phyloP scores from a whole-genome alignment of 2,888 invertebrate genomes.

The Eupithecia vulgata region DNA sequence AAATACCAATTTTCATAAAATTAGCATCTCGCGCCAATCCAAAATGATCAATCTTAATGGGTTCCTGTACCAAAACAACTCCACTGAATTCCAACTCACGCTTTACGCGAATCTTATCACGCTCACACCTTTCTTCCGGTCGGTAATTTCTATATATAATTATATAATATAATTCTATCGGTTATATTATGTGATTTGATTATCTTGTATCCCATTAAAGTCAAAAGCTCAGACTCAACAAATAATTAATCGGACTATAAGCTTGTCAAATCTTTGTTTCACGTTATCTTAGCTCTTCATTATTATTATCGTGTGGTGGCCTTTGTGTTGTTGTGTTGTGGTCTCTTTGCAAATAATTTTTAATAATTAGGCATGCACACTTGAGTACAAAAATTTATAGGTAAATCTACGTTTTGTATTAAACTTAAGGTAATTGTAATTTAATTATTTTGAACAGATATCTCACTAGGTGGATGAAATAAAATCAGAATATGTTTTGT shows the following conservation, averaged over 20 bases:
- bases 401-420: slow-evolving; percentile 54
- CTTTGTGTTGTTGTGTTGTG: slow-evolving; percentile 29
- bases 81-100: neutral
- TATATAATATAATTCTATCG: neutral
- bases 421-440: slow-evolving; percentile 51
- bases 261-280: neutral
- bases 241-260: no score
- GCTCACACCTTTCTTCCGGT: neutral
- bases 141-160: neutral
- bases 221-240: no score
- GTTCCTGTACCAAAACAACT: neutral
- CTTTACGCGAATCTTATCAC: neutral
- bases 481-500: slow-evolving; percentile 79
- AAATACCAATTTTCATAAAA: no score
- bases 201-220: no score
- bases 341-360: slow-evolving; percentile 37
- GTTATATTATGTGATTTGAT: no score
- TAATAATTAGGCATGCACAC: slow-evolving; percentile 68
- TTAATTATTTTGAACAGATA: slow-evolving; percentile 59
- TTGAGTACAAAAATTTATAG: slow-evolving; percentile 75
- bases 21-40: no score
- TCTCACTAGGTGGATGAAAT: slow-evolving; percentile 66
- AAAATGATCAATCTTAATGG: no score
- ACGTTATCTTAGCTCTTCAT: neutral
- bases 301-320: slow-evolving; percentile 1